Conservation (phyloP, 2,888 invertebrate genomes). For the Cheilosia grossa region DNA sequence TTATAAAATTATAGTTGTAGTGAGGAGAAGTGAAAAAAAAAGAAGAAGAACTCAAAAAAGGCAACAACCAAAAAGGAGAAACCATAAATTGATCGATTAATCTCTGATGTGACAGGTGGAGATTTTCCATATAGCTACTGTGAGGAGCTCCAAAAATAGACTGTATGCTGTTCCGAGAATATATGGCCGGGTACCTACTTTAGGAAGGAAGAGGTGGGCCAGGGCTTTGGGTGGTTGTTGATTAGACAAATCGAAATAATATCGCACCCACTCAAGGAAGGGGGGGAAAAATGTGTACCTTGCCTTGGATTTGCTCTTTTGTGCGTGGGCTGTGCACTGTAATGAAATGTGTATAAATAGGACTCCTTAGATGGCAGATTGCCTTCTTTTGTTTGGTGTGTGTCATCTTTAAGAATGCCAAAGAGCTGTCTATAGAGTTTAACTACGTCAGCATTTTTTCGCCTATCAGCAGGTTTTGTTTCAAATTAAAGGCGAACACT, state of each 20-base stretch:
- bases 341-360: conserved; percentile 10
- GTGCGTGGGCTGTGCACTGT: conserved; percentile 39
- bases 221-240: conserved; percentile 54
- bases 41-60: neutral
- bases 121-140: conserved; percentile 7
- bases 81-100: conserved; percentile 60
- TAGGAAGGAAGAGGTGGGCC: conserved; percentile 1
- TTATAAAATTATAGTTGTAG: neutral
- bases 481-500: neutral
- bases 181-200: neutral
- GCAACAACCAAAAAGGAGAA: neutral
- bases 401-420: conserved; percentile 26
- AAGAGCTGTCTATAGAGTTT: conserved; percentile 30
- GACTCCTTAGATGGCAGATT: conserved; percentile 33
- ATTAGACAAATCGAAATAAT: conserved; percentile 70
- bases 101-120: conserved; percentile 56
- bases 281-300: conserved; percentile 5
- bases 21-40: neutral
- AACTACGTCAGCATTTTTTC: conserved; percentile 41
- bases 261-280: conserved; percentile 52
- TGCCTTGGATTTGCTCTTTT: conserved; percentile 25
- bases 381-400: conserved; percentile 15
- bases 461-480: conserved; percentile 18
- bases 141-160: conserved; percentile 57
- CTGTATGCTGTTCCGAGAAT: neutral